These are phyloP conservation scores for Netelia virgata DNA, from an alignment of 2,888 invertebrate genomes.

Conservation along the genomic window DNA sequence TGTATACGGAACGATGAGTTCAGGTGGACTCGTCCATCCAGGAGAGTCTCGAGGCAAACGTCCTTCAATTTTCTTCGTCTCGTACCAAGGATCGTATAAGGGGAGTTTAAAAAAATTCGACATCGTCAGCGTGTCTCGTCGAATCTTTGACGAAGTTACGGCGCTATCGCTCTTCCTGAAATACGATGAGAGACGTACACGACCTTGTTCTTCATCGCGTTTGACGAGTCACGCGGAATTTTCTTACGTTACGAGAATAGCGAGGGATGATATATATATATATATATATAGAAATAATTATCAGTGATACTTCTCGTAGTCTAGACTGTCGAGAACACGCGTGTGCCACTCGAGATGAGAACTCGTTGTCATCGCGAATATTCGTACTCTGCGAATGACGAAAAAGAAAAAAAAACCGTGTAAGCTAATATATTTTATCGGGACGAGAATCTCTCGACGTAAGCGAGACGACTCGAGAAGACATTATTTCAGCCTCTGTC, in stretches of 20 bases:
- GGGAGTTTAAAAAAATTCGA: background rate
- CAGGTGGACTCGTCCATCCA: conserved; percentile 24
- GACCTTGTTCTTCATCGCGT: conserved; percentile 59
- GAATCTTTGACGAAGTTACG: background rate
- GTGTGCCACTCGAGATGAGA: conserved; percentile 64
- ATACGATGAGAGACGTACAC: conserved; percentile 46
- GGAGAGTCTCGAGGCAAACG: conserved; percentile 17
- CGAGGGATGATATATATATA: conserved; percentile 5
- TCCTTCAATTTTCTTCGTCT: no score
- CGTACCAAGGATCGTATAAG: no score
- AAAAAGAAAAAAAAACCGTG: no score
- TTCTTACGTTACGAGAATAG: background rate
- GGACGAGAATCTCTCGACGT: conserved; percentile 71
- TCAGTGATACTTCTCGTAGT: conserved; percentile 60
- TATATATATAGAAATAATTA: no score
- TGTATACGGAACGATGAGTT: conserved; percentile 44
- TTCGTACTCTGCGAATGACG: conserved; percentile 35
- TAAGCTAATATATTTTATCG: conserved; percentile 6
- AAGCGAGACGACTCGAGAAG: conserved; percentile 18
- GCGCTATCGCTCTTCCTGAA: conserved; percentile 48
- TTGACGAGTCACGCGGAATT: conserved; percentile 69
- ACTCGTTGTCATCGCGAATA: conserved; percentile 16
- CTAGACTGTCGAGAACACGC: conserved; percentile 54
- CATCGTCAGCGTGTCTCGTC: conserved; percentile 37
- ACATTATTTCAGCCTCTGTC: no score